Evolutionary conservation across 2,113 vertebrate genomes (phyloP).

Genomic region (Marmota monax): DNA sequence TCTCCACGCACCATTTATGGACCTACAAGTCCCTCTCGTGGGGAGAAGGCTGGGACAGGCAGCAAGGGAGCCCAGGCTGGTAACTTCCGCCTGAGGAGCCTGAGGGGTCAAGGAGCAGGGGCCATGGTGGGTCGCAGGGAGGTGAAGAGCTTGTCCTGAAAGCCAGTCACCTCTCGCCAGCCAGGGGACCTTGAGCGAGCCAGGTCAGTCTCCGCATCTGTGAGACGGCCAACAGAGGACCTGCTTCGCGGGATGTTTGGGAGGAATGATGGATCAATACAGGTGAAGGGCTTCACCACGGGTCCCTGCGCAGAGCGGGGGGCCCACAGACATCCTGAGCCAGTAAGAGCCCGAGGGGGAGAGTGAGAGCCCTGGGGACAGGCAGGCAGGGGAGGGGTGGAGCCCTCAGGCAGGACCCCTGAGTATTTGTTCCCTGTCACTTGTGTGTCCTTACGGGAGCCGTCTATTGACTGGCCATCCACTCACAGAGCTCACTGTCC

Average conservation of each 20-base stretch:
- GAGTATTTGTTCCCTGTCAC: background rate
- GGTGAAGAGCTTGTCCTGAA: background rate
- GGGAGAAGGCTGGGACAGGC: no score
- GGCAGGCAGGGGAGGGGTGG: background rate
- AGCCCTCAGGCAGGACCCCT: background rate
- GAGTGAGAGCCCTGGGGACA: no score
- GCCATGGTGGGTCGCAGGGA: rapidly evolving
- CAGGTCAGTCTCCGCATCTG: background rate
- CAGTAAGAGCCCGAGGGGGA: rapidly evolving
- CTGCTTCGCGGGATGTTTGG: background rate
- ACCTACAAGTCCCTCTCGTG: background rate
- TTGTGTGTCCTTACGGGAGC: background rate
- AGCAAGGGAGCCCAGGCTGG: background rate
- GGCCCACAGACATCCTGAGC: background rate
- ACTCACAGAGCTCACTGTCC: background rate
- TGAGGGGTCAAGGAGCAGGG: background rate
- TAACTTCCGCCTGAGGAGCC: no score
- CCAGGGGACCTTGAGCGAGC: background rate
- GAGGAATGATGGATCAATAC: background rate
- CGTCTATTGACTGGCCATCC: no score
- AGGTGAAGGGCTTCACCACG: background rate
- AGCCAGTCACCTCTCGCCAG: background rate
- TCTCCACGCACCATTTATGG: background rate
- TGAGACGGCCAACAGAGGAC: background rate
- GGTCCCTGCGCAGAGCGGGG: no score